Evolutionary conservation across 2,888 invertebrate genomes (phyloP), one percentile per base, ranked within the genome.

Genomic region (Callosobruchus maculatus): DNA sequence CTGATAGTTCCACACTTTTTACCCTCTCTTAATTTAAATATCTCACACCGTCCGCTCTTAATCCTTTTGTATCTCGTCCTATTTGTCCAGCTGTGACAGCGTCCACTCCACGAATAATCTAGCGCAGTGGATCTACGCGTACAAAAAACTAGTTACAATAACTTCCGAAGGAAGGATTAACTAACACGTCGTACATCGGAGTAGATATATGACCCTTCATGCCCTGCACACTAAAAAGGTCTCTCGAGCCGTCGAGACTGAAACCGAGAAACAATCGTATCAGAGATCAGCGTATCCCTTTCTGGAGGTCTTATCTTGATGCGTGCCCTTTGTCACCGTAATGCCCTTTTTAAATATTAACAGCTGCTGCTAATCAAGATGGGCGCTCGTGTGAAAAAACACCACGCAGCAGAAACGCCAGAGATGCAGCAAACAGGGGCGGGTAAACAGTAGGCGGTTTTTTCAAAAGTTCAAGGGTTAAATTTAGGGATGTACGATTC

Each of bases 321-420:
- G 73, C 75, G 70, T 68, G 70, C 75, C 76, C 78, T 81, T 82
- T 81, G 81, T 82, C 77, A 81, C 81, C 80, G 76, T 81, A 82
- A 83, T 82, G 77, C 79, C 76, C 78, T 79, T 81, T 82, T 83
- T 82, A 83, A 83, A 82, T 82, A 83, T 83, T 83, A 82, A 83
- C 82, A 81, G 80, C 80, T 81, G 82, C 75, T 77, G 79, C 78
- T 77, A 78, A 79, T 79, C 77, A 75, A 76, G 78, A 77, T 78
- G 73, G 75, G 76, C 75, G 77, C 78, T 76, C 76, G 77, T 79
- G 79, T 77, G 76, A 77, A 78, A 77, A 76, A 78, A n/a, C 71
- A 26, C 70, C 70, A 26, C 70, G 26, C 18, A 70, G 70, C 22
- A 70, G 26, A 26, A 21, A 68, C 26, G 7, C 7, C 26, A 13